phyloP scores from a whole-genome alignment of 1,140 invertebrate species.

The Teleogryllus occipitalis region DNA sequence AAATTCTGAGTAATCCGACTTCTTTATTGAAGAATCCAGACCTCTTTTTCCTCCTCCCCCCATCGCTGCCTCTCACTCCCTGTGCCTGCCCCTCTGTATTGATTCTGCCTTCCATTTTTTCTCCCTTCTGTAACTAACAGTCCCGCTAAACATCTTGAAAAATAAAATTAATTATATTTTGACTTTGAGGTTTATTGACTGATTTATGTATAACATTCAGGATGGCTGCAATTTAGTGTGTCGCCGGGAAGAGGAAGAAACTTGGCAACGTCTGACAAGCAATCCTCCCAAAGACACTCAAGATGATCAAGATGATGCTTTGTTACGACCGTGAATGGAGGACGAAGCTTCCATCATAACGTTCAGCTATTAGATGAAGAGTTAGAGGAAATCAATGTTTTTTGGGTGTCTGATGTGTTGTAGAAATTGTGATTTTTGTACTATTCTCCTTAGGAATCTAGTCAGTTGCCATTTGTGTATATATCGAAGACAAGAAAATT shows the following conservation, averaged over 20 bases:
- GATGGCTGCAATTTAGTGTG: slow-evolving; percentile 41
- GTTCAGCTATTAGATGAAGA: background rate
- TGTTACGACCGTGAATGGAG: slow-evolving; percentile 28
- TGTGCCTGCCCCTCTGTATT: no score
- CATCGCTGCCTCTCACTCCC: no score
- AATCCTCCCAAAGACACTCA: slow-evolving; percentile 29
- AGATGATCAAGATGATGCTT: slow-evolving; percentile 34
- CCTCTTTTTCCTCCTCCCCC: no score
- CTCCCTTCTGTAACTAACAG: no score
- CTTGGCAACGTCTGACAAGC: slow-evolving; percentile 36
- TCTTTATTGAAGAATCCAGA: no score
- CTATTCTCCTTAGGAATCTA: background rate
- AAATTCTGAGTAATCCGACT: no score
- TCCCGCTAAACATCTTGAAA: no score
- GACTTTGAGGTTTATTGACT: background rate
- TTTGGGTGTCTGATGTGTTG: background rate
- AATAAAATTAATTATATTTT: no score
- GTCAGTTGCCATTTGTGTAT: background rate
- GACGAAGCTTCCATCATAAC: no score
- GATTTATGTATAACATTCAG: slow-evolving; percentile 21
- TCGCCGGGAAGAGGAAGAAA: slow-evolving; percentile 31
- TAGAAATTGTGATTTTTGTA: background rate
- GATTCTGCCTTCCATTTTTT: no score
- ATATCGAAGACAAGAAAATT: no score
- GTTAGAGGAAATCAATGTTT: background rate